Base-by-base conservation (phyloP, 2,113 vertebrate genomes). In the Channa maculata region DNA sequence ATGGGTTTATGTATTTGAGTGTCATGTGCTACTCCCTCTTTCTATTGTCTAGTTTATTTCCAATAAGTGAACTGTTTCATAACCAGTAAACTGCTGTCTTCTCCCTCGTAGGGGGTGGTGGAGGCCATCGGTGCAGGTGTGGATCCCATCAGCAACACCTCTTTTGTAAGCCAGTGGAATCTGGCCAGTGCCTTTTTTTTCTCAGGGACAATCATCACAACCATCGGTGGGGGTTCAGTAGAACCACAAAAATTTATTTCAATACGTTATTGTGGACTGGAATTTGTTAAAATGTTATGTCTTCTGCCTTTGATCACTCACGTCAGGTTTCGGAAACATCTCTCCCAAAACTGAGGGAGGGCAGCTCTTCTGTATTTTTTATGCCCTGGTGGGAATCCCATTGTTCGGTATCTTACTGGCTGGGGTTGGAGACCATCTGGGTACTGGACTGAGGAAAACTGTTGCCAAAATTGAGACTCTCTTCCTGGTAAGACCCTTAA, bases 181-280 rank as follows among this genome's bases (percentile, higher is more conserved):
- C 84, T 97, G 83, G 93, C 94, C 75, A 96, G 95, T 49, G 95
- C 96, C 65, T 96, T 97, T 84, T 97, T 98, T 90, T 98, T 98
- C 92, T 96, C 96, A 33, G 96, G 96, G 52, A 98, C 96, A 37
- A 93, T 98, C 82, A 94, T 98, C 90, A 97, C 96, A 77, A 98
- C 96, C 59, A 95, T 94, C 0, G 94, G 94, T 95, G 69, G 34
- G 92, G 71, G 3, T 70, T 33, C 58, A 65, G 13, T 2, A n/a
- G 10, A 60, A 54, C 6, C 46, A 4, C 0, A 11, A 10, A 13
- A 12, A 24, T 36, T 7, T 1, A 54, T 24, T 43, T 5, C 2
- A 2, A 60, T 48, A 24, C 24, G 0, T 34, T 3, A 68, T 62
- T 15, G 62, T 8, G 52, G 24, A 15, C 6, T 14, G 24, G 37